Percentiles rank a stretch among this genome's conserved stretches.
These are phyloP conservation scores for Cyrtodaria siliqua DNA, from an alignment of 2,888 invertebrate species.

Conservation along the genomic window DNA sequence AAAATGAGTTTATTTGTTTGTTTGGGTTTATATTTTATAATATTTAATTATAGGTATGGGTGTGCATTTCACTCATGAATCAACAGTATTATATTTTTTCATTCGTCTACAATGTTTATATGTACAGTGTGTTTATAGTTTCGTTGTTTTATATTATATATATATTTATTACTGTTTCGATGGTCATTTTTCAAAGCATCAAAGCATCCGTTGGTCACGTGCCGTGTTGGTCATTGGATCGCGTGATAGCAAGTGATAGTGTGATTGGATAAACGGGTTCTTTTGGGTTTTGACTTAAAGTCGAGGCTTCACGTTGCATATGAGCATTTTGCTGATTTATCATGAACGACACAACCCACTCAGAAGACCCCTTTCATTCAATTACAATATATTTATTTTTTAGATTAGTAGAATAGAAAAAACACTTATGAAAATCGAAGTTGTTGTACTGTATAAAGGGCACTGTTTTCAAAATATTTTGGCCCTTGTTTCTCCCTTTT, in stretches of 20 bases:
- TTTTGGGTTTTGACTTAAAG: not conserved
- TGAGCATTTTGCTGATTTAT: too few relatives aligned
- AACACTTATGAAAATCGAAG: too few relatives aligned
- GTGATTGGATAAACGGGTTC: slow-evolving; percentile 3
- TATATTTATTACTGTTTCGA: slow-evolving; percentile 38
- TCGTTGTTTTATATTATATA: slow-evolving; percentile 47
- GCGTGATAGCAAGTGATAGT: not conserved
- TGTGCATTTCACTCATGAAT: slow-evolving; percentile 36
- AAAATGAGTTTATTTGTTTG: slow-evolving; percentile 21
- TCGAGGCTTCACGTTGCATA: too few relatives aligned
- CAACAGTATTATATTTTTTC: slow-evolving; percentile 53
- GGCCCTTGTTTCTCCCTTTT: too few relatives aligned
- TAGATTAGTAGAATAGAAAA: too few relatives aligned
- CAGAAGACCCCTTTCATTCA: too few relatives aligned
- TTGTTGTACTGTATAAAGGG: too few relatives aligned
- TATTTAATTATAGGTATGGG: slow-evolving; percentile 27
- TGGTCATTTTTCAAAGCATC: slow-evolving; percentile 36
- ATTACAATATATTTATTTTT: too few relatives aligned
- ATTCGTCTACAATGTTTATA: slow-evolving; percentile 41
- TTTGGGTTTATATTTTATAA: slow-evolving; percentile 16
- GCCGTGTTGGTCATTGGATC: not conserved
- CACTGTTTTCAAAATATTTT: too few relatives aligned
- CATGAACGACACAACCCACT: too few relatives aligned
- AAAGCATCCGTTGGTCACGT: too few relatives aligned
- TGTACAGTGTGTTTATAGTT: slow-evolving; percentile 48